These are phyloP conservation scores for Parambassis ranga DNA, from an alignment of 2,797 vertebrate species.

Conservation along the genomic window DNA sequence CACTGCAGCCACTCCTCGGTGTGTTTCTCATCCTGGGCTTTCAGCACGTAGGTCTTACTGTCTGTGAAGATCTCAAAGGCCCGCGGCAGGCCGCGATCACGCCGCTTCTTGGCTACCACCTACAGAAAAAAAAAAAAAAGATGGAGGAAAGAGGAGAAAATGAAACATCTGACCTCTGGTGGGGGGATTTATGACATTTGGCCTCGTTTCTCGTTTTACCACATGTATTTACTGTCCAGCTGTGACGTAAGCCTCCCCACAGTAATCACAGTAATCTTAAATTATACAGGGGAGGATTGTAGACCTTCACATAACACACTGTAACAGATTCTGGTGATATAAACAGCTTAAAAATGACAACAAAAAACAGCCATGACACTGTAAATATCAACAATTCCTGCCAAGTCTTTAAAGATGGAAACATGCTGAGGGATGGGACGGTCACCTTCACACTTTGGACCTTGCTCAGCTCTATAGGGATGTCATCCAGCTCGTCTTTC, in stretches of 20 bases:
- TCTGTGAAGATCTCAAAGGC: constrained; percentile 98
- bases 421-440: not conserved
- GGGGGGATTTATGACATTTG: not conserved
- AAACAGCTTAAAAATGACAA: not conserved
- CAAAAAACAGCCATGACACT: not conserved
- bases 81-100: constrained; percentile 88
- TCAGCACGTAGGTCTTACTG: constrained; percentile 90
- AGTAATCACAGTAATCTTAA: not conserved
- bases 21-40: constrained; percentile 90
- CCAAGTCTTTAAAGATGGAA: not conserved
- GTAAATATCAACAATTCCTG: not conserved
- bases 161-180: not conserved
- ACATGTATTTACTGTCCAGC: not conserved
- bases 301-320: not conserved
- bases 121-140: not conserved
- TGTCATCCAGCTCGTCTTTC: constrained; percentile 92
- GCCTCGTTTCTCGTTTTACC: not conserved
- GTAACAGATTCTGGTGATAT: not conserved
- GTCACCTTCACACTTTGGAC: constrained; percentile 92
- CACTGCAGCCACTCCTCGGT: constrained; percentile 95
- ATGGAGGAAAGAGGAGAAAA: not conserved
- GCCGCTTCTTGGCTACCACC: constrained; percentile 86
- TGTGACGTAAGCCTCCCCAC: not conserved
- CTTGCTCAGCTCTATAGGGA: constrained; percentile 94
- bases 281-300: not conserved